Evolutionary conservation across 1,140 invertebrate species (phyloP).

Genomic region (Aphis gossypii): DNA sequence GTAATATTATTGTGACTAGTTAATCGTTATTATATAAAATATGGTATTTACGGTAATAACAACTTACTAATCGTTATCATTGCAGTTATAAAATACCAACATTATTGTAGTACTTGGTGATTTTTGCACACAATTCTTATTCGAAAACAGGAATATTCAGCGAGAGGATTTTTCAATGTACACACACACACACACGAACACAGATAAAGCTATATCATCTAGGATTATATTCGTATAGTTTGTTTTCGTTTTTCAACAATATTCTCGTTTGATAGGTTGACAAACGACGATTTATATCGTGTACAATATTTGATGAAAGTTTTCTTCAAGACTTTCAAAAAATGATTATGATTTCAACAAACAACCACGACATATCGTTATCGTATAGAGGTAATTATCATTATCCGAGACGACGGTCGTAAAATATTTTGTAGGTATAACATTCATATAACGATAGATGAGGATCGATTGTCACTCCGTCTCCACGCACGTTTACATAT

Average conservation of each 20-base stretch:
- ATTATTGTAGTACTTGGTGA: background rate
- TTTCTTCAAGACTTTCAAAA: too few species aligned
- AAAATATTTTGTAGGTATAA: background rate
- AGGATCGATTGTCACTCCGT: background rate
- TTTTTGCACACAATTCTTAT: background rate
- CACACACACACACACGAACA: background rate
- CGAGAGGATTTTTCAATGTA: background rate
- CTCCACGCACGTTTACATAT: too few species aligned
- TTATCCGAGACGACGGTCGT: background rate
- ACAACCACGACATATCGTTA: background rate
- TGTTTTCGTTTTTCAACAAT: too few species aligned
- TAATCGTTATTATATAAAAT: too few species aligned
- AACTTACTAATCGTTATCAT: background rate
- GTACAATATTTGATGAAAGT: too few species aligned
- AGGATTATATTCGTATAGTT: too few species aligned
- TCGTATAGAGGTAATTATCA: background rate
- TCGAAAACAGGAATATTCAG: background rate
- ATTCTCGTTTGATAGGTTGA: too few species aligned
- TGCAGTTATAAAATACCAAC: background rate
- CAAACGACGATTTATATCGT: too few species aligned
- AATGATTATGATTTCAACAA: too few species aligned
- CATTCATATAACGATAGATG: background rate
- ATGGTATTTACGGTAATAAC: background rate
- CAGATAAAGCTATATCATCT: too few species aligned
- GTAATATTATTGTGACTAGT: too few species aligned